Percentiles rank a stretch among this genome's conserved stretches.
phyloP scores from a whole-genome alignment of 2,888 invertebrate species.

The Dryobota labecula region DNA sequence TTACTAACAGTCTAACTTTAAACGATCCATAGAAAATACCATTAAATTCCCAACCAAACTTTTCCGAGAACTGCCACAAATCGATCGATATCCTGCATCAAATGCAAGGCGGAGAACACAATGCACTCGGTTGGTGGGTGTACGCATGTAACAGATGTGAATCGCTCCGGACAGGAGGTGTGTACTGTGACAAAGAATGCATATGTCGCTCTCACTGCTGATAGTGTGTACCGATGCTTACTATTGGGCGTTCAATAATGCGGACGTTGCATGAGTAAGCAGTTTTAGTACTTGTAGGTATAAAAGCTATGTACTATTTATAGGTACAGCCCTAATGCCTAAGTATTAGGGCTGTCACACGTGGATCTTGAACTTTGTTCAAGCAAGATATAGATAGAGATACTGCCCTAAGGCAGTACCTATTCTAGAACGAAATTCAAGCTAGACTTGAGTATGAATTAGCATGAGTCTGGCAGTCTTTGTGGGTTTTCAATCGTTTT shows the following conservation, averaged over 20 bases:
- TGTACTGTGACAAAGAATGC: constrained; percentile 80
- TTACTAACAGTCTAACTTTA: background rate
- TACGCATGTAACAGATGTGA: constrained; percentile 86
- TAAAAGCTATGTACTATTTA: constrained; percentile 15
- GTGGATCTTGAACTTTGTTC: too few relatives aligned
- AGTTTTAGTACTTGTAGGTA: constrained; percentile 51
- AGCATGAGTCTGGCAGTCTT: too few relatives aligned
- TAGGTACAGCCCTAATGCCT: background rate
- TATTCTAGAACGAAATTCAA: background rate
- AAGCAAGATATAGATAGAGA: too few relatives aligned
- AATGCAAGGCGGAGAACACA: constrained; percentile 74
- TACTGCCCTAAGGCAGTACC: background rate
- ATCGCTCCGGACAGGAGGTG: constrained; percentile 77
- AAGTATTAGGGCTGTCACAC: too few relatives aligned
- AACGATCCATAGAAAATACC: background rate
- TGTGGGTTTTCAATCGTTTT: background rate
- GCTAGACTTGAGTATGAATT: background rate
- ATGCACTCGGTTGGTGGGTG: constrained; percentile 80
- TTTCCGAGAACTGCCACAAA: constrained; percentile 29
- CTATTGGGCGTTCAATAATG: constrained; percentile 82
- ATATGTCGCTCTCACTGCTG: constrained; percentile 79
- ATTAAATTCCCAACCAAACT: background rate
- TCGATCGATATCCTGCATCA: constrained; percentile 36
- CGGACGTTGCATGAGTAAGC: constrained; percentile 81
- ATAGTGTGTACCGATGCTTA: constrained; percentile 66